Evolutionary conservation across 2,797 vertebrate species (phyloP), one percentile per base, ranked within the genome.

Genomic region (Babyrousa celebensis): DNA sequence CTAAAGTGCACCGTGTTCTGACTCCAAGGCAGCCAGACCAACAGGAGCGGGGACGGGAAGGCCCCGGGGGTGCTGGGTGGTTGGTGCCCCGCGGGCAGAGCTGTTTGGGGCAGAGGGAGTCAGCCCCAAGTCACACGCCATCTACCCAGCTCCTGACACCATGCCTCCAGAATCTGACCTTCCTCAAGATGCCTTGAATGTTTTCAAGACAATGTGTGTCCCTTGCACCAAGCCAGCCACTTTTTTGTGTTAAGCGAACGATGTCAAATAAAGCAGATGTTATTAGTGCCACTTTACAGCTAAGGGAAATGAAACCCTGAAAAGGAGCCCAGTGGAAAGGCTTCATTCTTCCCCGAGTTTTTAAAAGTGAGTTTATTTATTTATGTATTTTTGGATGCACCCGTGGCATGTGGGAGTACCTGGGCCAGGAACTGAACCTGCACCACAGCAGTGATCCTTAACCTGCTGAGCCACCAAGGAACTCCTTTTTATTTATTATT

Each of bases 1-100:
- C 79, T 91, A 90, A 98, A 97, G 95, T 91, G 96, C 27, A 3
- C 92, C 83, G 90, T 87, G 95, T 97, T 96, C 90, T 93, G 90
- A 95, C 89, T 79, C 93, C 96, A 82, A 98, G 74, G 93, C 84
- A 82, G 87, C 63, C 40, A 63, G 90, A 74, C 32, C 70, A 84
- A 82, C 29, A 77, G 56, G 56, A 62, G 21, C 87, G 10, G 63
- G 27, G 67, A 15, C 70, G 48, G 77, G 36, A 89, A 63, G 54
- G 6, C 4, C 16, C 74, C 25, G 5, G 14, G 12, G 21, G 32
- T 12, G 0, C 0, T 0, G 12, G 25, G 2, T 56, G 82, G 5
- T 58, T 43, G 65, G 7, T 14, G 56, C 40, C 74, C 0, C 1
- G 29, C 16, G 58, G 10, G 3, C 8, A 0, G 23, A 87, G 32